phyloP scores from a whole-genome alignment of 2,888 invertebrate species.

The Caenorhabditis drosophilae region DNA sequence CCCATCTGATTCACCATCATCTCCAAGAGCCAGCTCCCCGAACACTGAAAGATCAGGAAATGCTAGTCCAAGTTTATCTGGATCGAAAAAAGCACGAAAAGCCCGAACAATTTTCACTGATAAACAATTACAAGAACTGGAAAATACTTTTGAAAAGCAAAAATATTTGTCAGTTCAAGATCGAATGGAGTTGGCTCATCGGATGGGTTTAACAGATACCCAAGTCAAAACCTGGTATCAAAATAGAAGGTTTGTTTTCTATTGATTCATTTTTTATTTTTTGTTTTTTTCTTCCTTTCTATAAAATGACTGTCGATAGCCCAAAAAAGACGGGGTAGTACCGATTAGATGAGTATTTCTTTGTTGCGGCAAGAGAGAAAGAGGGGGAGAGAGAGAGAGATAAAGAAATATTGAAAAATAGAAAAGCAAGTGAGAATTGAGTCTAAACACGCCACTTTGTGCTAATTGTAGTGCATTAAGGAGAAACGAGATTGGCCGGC shows the following conservation, averaged over 20 bases:
- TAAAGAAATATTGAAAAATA: too few relatives aligned
- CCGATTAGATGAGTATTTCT: too few relatives aligned
- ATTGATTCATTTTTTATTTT: too few relatives aligned
- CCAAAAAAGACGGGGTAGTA: too few relatives aligned
- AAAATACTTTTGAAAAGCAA: slow-evolving; percentile 64
- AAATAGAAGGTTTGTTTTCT: slow-evolving; percentile 93
- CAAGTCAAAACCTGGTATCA: slow-evolving; percentile 99
- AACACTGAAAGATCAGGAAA: slow-evolving; percentile 11
- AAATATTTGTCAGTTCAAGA: slow-evolving; percentile 74
- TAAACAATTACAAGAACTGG: slow-evolving; percentile 74
- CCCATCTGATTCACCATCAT: slow-evolving; percentile 27
- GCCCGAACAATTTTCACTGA: slow-evolving; percentile 86
- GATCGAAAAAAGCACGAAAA: slow-evolving; percentile 67
- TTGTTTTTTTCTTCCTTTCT: too few relatives aligned
- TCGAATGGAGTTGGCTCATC: slow-evolving; percentile 92
- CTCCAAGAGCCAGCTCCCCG: slow-evolving; percentile 19
- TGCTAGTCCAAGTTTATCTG: slow-evolving; percentile 41
- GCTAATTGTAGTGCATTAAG: slow-evolving; percentile 48
- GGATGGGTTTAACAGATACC: slow-evolving; percentile 89
- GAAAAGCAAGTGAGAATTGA: slow-evolving; percentile 24
- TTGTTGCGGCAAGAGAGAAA: too few relatives aligned
- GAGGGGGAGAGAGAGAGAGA: too few relatives aligned
- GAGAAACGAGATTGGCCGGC: slow-evolving; percentile 11
- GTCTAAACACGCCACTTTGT: slow-evolving; percentile 48
- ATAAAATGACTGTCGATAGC: too few relatives aligned